Conservation (phyloP, 2,888 invertebrate species). For the Dorcus parallelipipedus region DNA sequence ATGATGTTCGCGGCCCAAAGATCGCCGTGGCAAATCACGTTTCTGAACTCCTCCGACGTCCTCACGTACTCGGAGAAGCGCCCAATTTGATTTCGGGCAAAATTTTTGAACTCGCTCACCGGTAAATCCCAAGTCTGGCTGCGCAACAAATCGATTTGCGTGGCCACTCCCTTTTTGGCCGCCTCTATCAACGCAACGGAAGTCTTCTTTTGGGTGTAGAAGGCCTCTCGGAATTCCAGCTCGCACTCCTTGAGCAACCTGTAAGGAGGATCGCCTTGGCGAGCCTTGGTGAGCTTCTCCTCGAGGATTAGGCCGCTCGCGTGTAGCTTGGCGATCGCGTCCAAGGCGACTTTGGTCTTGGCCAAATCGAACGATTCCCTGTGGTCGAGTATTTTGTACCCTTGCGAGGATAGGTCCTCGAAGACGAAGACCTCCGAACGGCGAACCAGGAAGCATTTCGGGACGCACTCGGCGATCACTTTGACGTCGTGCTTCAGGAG, state of each 20-base stretch:
- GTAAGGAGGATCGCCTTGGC: slow-evolving; percentile 18
- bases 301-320: slow-evolving; percentile 43
- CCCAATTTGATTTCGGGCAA: slow-evolving; percentile 14
- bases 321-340: slow-evolving; percentile 33
- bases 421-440: slow-evolving; percentile 39
- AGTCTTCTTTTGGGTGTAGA: slow-evolving; percentile 39
- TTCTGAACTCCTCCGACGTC: slow-evolving; percentile 42
- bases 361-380: slow-evolving; percentile 23
- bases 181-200: slow-evolving; percentile 37
- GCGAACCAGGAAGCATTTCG: slow-evolving; percentile 39
- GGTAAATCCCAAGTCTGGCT: slow-evolving; percentile 9
- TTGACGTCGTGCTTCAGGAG: slow-evolving; percentile 36
- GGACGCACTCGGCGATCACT: slow-evolving; percentile 34
- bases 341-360: slow-evolving; percentile 26
- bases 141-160: slow-evolving; percentile 25
- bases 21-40: slow-evolving; percentile 48
- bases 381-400: slow-evolving; percentile 30
- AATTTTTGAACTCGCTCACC: slow-evolving; percentile 17
- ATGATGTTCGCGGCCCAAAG: slow-evolving; percentile 52
- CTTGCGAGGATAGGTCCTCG: slow-evolving; percentile 40
- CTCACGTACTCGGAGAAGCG: slow-evolving; percentile 30
- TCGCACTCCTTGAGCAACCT: slow-evolving; percentile 30
- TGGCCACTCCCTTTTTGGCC: slow-evolving; percentile 38
- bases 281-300: slow-evolving; percentile 17
- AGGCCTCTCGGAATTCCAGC: slow-evolving; percentile 41